Conservation (phyloP, 2,113 vertebrate genomes). For the Eublepharis macularius region DNA sequence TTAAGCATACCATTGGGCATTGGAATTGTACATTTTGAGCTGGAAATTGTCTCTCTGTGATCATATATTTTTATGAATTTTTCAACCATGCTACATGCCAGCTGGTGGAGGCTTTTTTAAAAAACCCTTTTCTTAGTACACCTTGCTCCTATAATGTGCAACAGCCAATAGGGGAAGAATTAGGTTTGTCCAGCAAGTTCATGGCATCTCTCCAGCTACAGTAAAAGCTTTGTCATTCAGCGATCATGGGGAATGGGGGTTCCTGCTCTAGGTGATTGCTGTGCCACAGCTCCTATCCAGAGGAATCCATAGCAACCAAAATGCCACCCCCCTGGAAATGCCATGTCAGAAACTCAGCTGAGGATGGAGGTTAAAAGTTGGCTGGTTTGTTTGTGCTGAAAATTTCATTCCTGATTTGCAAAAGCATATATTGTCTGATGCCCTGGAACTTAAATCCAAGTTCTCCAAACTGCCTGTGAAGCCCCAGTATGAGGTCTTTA, state of each 20-base stretch:
- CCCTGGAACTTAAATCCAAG: neutral
- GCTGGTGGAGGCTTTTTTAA: neutral
- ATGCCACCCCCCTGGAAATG: no score
- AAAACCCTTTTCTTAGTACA: conserved; percentile 10
- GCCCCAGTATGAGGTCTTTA: conserved; percentile 37
- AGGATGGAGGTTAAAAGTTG: no score
- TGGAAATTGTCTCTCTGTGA: conserved; percentile 41
- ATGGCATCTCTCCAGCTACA: neutral
- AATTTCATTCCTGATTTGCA: neutral
- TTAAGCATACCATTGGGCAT: conserved; percentile 28
- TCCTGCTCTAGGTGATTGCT: no score
- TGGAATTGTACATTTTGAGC: conserved; percentile 7
- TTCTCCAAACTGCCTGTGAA: conserved; percentile 4
- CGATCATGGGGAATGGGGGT: no score
- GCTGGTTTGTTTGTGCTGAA: neutral
- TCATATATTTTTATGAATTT: conserved; percentile 44
- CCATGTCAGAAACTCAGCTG: no score
- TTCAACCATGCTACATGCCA: conserved; percentile 34
- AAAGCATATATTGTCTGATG: neutral
- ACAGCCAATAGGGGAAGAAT: neutral
- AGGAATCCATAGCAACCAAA: no score
- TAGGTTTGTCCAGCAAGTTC: neutral
- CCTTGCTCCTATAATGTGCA: neutral
- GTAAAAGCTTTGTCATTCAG: no score
- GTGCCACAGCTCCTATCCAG: no score